These are phyloP conservation scores for Bedellia somnulentella DNA, from an alignment of 2,888 invertebrate genomes.

Conservation along the genomic window DNA sequence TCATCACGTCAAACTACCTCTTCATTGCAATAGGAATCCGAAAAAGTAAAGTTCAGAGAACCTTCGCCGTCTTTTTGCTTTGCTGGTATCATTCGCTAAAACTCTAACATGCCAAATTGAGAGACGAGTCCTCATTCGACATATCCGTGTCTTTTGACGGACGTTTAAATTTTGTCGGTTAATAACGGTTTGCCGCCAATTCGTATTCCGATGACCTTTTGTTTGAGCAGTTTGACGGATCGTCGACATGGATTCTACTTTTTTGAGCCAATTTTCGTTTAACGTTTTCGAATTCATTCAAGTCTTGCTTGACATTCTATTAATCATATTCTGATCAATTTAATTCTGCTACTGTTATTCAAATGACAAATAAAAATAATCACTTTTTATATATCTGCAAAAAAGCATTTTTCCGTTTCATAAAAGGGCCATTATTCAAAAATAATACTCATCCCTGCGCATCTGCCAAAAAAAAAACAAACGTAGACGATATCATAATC, in stretches of 20 bases:
- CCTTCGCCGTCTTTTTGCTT: conserved; percentile 52
- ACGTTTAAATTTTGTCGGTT: conserved; percentile 31
- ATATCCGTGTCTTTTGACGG: conserved; percentile 5
- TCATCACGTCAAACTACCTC: conserved; percentile 44
- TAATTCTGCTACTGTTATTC: too few relatives aligned
- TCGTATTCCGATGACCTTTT: conserved; percentile 21
- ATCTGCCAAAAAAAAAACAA: too few relatives aligned
- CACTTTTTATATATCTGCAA: too few relatives aligned
- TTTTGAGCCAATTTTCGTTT: too few relatives aligned
- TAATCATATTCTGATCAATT: too few relatives aligned
- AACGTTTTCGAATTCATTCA: too few relatives aligned
- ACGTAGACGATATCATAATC: conserved; percentile 2
- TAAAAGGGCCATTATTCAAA: too few relatives aligned
- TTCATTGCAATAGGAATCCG: conserved; percentile 29
- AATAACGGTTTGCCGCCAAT: conserved; percentile 31
- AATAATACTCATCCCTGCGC: too few relatives aligned
- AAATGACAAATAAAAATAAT: too few relatives aligned
- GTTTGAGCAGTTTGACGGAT: conserved; percentile 59
- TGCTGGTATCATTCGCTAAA: conserved; percentile 25
- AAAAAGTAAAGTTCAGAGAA: conserved; percentile 42
- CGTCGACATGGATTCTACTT: conserved; percentile 51
- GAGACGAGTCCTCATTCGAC: conserved; percentile 12
- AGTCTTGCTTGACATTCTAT: too few relatives aligned
- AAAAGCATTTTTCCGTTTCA: too few relatives aligned
- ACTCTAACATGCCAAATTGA: conserved; percentile 24